Percentiles rank a stretch among this genome's conserved stretches.
Evolutionary conservation across 2,113 vertebrate species (phyloP).

Genomic region (Gobiocypris rarus): DNA sequence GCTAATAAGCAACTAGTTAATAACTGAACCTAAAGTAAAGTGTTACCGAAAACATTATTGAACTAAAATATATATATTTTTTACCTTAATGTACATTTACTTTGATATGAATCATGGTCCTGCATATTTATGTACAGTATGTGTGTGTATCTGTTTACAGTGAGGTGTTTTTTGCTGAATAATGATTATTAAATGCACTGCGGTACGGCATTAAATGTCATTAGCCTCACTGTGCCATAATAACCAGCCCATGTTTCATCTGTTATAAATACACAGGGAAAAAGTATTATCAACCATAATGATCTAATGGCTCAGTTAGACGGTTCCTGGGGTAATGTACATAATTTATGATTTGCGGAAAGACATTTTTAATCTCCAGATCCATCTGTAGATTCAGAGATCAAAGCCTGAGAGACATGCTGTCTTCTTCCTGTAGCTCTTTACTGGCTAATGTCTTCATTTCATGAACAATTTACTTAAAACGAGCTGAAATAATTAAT

Average conservation of each 20-base stretch:
- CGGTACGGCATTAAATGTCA: constrained; percentile 40
- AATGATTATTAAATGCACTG: constrained; percentile 34
- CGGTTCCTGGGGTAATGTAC: constrained; percentile 69
- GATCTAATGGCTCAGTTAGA: constrained; percentile 78
- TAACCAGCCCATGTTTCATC: constrained; percentile 72
- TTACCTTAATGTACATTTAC: neutral
- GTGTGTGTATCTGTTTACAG: neutral
- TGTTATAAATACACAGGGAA: constrained; percentile 71
- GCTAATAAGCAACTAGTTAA: too few species aligned
- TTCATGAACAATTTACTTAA: neutral
- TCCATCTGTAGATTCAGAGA: constrained; percentile 35
- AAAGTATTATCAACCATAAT: constrained; percentile 73
- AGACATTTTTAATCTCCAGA: constrained; percentile 58
- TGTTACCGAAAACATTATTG: too few species aligned
- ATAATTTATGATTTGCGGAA: constrained; percentile 66
- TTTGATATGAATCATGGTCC: neutral
- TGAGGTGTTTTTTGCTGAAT: constrained; percentile 6
- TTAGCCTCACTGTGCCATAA: constrained; percentile 51
- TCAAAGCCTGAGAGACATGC: neutral
- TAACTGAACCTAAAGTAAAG: too few species aligned
- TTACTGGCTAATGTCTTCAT: neutral
- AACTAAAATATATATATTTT: too few species aligned
- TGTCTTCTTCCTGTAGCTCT: neutral
- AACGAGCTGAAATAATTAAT: neutral
- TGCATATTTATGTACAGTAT: neutral